A percentile compares a stretch with the other conserved stretches of the same genome.
These are phyloP conservation scores for Drosophila miranda DNA, from an alignment of 1,140 invertebrate genomes.

Conservation along the genomic window DNA sequence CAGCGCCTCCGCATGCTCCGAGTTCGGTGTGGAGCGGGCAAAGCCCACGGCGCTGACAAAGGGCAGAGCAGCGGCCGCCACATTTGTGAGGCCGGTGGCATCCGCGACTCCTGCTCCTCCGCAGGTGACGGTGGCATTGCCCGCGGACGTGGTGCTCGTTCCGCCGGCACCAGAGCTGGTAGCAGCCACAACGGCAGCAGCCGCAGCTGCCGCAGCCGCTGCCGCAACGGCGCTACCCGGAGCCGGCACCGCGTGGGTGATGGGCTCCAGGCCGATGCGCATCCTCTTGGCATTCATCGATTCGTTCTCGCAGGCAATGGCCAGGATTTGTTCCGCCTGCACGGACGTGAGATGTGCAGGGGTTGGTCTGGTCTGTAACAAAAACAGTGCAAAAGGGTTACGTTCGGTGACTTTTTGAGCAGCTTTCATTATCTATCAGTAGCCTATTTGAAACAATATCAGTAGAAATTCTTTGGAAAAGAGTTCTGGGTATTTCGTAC, in stretches of 20 bases:
- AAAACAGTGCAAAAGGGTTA: background rate
- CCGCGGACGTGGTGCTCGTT: slow-evolving; percentile 51
- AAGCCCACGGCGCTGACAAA: slow-evolving; percentile 75
- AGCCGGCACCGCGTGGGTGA: slow-evolving; percentile 92
- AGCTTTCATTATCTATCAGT: too few species aligned
- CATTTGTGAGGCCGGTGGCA: slow-evolving; percentile 65
- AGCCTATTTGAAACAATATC: too few species aligned
- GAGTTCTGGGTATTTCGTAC: too few species aligned
- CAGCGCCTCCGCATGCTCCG: slow-evolving; percentile 68
- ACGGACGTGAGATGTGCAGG: slow-evolving; percentile 97
- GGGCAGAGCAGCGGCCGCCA: slow-evolving; percentile 68
- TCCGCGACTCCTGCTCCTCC: slow-evolving; percentile 58
- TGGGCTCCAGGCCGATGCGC: slow-evolving; percentile 96
- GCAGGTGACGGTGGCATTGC: slow-evolving; percentile 67
- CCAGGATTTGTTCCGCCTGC: slow-evolving; percentile 97
- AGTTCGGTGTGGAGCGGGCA: slow-evolving; percentile 78
- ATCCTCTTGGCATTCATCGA: slow-evolving; percentile 98
- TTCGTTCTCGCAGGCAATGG: slow-evolving; percentile 97
- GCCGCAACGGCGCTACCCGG: slow-evolving; percentile 85
- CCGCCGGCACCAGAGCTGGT: slow-evolving; percentile 50
- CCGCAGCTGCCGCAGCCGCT: slow-evolving; percentile 72
- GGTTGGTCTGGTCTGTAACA: slow-evolving; percentile 87
- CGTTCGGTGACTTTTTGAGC: too few species aligned
- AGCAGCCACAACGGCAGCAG: slow-evolving; percentile 57
- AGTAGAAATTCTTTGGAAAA: too few species aligned